A percentile compares a stretch with the other conserved stretches of the same genome.
Evolutionary conservation across 1,140 invertebrate genomes (phyloP).

Genomic region (Drosophila willistoni): DNA sequence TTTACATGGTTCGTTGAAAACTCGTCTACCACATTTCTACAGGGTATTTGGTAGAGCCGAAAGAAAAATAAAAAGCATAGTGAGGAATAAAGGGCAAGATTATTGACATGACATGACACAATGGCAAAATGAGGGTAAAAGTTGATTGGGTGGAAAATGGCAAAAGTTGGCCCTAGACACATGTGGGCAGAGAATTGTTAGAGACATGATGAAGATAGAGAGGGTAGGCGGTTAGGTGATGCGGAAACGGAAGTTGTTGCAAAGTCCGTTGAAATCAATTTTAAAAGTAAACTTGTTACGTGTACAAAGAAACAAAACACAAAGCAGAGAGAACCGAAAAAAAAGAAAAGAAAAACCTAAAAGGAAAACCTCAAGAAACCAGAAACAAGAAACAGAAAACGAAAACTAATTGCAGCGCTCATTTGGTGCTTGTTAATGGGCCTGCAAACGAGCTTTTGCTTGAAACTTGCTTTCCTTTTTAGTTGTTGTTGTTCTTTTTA

Average conservation of each 20-base stretch:
- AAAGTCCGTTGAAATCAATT: conserved; percentile 79
- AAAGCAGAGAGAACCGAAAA: conserved; percentile 20
- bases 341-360: conserved; percentile 30
- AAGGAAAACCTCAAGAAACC: conserved; percentile 1
- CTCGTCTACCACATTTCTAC: too few relatives aligned
- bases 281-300: conserved; percentile 74
- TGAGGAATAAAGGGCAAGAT: conserved; percentile 4
- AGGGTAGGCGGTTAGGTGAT: conserved; percentile 25
- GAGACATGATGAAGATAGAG: too few relatives aligned
- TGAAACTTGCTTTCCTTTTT: conserved; percentile 3
- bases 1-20: too few relatives aligned
- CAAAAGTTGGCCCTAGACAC: conserved; percentile 58
- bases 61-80: too few relatives aligned
- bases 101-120: conserved; percentile 47
- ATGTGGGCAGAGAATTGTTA: conserved; percentile 18
- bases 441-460: conserved; percentile 45
- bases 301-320: conserved; percentile 35
- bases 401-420: conserved; percentile 74
- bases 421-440: conserved; percentile 71
- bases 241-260: conserved; percentile 77
- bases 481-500: conserved; percentile 38
- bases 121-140: neutral
- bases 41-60: neutral
- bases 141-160: conserved; percentile 56
- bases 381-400: conserved; percentile 32